Percentiles rank a stretch among this genome's conserved stretches.
These are phyloP conservation scores for Cataglyphis cursor DNA, from an alignment of 2,888 invertebrate species.

Conservation along the genomic window DNA sequence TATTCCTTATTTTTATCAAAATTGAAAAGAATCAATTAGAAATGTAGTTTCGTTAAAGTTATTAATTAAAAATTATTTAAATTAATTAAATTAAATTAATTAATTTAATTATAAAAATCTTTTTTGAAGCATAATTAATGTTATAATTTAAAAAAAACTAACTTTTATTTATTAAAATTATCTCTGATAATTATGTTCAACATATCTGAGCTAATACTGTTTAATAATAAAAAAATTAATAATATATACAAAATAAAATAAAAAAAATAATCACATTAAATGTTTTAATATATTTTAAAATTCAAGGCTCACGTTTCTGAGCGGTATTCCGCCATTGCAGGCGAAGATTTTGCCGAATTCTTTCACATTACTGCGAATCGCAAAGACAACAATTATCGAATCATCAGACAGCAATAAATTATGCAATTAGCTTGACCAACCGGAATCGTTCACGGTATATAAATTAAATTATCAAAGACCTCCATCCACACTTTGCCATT, in stretches of 20 bases:
- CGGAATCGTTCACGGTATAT: slow-evolving; percentile 66
- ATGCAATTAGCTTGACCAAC: slow-evolving; percentile 77
- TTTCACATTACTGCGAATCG: slow-evolving; percentile 48
- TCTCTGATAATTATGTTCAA: background rate
- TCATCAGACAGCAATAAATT: slow-evolving; percentile 74
- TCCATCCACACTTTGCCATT: slow-evolving; percentile 70
- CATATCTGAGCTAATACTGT: background rate
- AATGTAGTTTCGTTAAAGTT: background rate
- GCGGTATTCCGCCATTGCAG: background rate
- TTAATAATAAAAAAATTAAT: background rate
- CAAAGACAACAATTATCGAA: slow-evolving; percentile 63
- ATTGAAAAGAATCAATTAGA: background rate
- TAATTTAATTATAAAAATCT: background rate
- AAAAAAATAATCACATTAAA: background rate
- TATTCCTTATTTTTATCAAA: background rate
- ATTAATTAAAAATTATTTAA: background rate
- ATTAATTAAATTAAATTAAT: no score
- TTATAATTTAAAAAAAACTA: background rate
- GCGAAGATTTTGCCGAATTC: slow-evolving; percentile 57
- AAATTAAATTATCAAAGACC: slow-evolving; percentile 80
- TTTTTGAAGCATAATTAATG: background rate
- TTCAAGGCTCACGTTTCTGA: background rate
- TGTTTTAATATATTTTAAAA: background rate
- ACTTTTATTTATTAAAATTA: slow-evolving; percentile 4
- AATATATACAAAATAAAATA: background rate